Evolutionary conservation across 2,888 invertebrate genomes (phyloP), one percentile per base, ranked within the genome.

Genomic region (Andrena bucephala): DNA sequence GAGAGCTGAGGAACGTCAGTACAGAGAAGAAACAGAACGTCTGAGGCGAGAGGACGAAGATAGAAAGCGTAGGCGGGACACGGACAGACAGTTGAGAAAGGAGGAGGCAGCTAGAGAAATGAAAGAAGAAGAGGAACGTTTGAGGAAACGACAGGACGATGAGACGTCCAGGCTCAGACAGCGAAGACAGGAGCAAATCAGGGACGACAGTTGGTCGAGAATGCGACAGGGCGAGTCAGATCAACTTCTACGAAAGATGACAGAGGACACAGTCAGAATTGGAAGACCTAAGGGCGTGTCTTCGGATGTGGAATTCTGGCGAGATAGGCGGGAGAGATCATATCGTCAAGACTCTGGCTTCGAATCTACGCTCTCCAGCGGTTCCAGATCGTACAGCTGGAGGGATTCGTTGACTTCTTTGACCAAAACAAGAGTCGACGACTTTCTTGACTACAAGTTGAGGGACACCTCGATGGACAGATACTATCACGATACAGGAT

Each of bases 141-240:
- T 85, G 13, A 77, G 77, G 10, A 87, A 70, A 69, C 76, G 72
- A 27, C 73, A 72, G 2, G 86, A 85, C 31, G 87, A 84, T 54
- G 87, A 84, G 52, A 93, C 89, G 89, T 94, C 66, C 16, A 94
- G 92, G 36, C 93, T 94, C 10, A 93, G 93, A 0, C 92, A 91
- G 54, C 93, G 93, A 77, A 93, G 93, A 31, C 93, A 91, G 87
- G 94, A 87, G 60, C 83, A 85, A 52, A 48, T 73, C 8, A 77
- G 66, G 36, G 71, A 79, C 52, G 74, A 77, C 8, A 62, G 72
- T 36, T 88, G 88, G 88, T 81, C 85, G 2, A 75, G 68, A 67
- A 74, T 83, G 31, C 67, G 88, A 7, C 83, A 85, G 65, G 77
- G 57, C 36, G 87, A 94, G 93, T 82, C 87, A 0, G 84, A 89